phyloP scores from a whole-genome alignment of 1,140 invertebrate species.

The Nephila pilipes region DNA sequence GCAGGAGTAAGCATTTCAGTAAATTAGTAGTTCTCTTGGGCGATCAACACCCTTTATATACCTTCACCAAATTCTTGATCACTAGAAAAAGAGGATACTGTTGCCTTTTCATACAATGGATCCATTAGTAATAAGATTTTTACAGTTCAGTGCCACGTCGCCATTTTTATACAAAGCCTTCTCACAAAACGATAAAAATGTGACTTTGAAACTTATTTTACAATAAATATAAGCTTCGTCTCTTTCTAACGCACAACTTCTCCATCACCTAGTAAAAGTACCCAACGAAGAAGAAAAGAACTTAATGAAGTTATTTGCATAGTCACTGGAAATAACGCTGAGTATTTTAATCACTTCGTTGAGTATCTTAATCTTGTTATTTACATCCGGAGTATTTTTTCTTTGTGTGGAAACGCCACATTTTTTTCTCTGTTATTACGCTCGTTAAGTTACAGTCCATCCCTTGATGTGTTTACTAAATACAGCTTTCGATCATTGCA shows the following conservation, averaged over 20 bases:
- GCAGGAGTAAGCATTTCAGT: too few species aligned
- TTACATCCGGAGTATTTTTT: slow-evolving; percentile 31
- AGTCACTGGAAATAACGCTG: slow-evolving; percentile 53
- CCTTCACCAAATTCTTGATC: too few species aligned
- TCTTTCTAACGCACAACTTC: slow-evolving; percentile 6
- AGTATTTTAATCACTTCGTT: slow-evolving; percentile 73
- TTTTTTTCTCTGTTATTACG: slow-evolving; percentile 48
- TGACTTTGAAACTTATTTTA: slow-evolving; percentile 11
- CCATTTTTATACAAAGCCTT: background rate
- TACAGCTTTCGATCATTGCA: slow-evolving; percentile 54
- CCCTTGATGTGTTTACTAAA: slow-evolving; percentile 73
- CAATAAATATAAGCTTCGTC: slow-evolving; percentile 3
- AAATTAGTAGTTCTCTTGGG: too few species aligned
- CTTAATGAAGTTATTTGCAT: slow-evolving; percentile 71
- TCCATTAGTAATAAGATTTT: too few species aligned
- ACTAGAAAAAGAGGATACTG: too few species aligned
- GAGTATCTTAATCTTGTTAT: slow-evolving; percentile 71
- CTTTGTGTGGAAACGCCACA: background rate
- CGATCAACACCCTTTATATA: too few species aligned
- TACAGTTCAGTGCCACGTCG: too few species aligned
- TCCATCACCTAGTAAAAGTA: background rate
- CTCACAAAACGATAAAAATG: background rate
- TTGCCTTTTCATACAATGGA: too few species aligned
- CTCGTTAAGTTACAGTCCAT: slow-evolving; percentile 55
- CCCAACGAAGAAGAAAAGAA: background rate